Conservation (phyloP, 2,113 vertebrate genomes). For the Phrynosoma platyrhinos region DNA sequence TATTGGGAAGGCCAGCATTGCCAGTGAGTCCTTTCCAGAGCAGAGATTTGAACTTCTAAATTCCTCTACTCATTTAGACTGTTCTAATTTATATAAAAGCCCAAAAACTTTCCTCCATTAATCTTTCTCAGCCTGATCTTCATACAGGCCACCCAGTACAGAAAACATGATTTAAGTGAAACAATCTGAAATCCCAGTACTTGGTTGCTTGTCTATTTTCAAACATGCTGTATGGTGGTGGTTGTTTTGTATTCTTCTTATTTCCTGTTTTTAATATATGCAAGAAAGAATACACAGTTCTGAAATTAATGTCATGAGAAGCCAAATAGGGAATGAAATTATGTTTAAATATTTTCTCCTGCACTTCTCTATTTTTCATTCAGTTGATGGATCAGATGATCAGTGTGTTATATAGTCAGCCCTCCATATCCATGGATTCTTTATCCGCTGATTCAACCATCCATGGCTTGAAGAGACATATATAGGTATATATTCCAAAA, state of each 20-base stretch:
- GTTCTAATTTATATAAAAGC: neutral
- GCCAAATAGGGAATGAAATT: conserved; percentile 16
- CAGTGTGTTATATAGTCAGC: neutral
- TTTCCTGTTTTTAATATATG: neutral
- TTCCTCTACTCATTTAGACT: neutral
- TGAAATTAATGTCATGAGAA: conserved; percentile 27
- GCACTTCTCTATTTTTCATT: conserved; percentile 4
- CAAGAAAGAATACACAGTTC: fast-evolving
- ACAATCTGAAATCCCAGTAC: neutral
- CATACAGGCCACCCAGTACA: neutral
- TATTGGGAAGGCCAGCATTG: neutral
- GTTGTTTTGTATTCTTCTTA: neutral
- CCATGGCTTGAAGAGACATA: too few relatives aligned
- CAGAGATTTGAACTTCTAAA: neutral
- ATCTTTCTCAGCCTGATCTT: neutral
- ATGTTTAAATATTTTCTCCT: conserved; percentile 23
- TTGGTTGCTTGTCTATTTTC: neutral
- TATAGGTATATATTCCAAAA: too few relatives aligned
- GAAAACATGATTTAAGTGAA: neutral
- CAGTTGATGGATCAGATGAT: conserved; percentile 2
- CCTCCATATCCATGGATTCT: too few relatives aligned
- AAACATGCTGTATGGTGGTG: neutral
- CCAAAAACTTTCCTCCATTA: neutral
- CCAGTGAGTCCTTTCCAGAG: neutral
- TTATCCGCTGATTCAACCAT: too few relatives aligned